Base-by-base conservation (phyloP, 1,140 invertebrate genomes). In the Octopus bimaculoides region DNA sequence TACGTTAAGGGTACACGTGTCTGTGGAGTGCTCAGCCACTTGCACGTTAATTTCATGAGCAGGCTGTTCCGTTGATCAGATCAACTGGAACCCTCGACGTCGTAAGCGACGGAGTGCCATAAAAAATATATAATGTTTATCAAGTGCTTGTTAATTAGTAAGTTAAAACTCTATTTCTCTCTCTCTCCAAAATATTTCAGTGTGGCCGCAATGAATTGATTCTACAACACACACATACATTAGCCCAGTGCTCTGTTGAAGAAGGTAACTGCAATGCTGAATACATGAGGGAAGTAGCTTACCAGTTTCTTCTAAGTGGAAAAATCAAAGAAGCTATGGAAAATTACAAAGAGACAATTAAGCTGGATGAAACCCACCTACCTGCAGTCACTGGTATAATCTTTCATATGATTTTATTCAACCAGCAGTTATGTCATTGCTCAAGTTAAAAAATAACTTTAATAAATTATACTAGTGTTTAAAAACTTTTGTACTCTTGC, bases 291-390 rank as follows among this genome's bases (percentile, higher is more conserved):
- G 96, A 98, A 89, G 90, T 97, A 7, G 97, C 95, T 0, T 93
- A 95, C 89, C 93, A 97, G 85, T 93, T 93, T 83, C 87, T 94
- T 41, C 88, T 95, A 17, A 92, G 94, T 88, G 92, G 93, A 4
- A 94, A 94, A 86, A 89, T 92, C 12, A 94, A 94, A 84, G 95
- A 97, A 83, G 95, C 96, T 0, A 91, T 94, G 79, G 92, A 93
- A 77, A 94, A 93, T 86, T 97, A 95, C 88, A 94, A 93, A 86
- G 93, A 92, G 79, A 94, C 95, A 4, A 93, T 95, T 78, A 95
- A 95, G 89, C 90, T 95, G 10, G 95, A 98, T 85, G 95, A 95
- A 81, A 94, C 94, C 7, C 96, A 94, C 73, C 93, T 96, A 52
- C 89, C 92, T 17, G 95, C 95, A 5, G 87, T 97, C 6, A 90